phyloP scores from a whole-genome alignment of 2,113 vertebrate genomes.

The Orthonyx spaldingii region DNA sequence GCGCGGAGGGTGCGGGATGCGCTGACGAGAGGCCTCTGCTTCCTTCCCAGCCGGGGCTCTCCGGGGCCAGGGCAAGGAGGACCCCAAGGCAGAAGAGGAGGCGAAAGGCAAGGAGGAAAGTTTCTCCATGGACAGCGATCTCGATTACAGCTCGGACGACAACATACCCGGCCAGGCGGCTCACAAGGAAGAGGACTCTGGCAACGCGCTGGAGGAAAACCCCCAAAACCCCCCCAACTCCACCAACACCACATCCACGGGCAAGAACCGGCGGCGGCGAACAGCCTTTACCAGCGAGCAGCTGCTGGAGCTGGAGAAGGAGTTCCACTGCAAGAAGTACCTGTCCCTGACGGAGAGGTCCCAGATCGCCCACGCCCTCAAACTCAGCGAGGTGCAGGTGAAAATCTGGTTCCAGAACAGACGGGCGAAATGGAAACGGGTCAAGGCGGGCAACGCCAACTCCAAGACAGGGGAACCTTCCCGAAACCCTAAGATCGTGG shows the following conservation, averaged over 20 bases:
- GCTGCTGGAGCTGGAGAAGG: constrained; percentile 96
- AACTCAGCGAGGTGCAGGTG: constrained; percentile 98
- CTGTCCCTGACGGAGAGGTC: constrained; percentile 96
- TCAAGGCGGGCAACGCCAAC: constrained; percentile 97
- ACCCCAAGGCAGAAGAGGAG: constrained; percentile 83
- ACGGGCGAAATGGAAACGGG: constrained; percentile 97
- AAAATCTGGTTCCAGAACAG: constrained; percentile 99
- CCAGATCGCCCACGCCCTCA: constrained; percentile 96
- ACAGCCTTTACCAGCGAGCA: constrained; percentile 98
- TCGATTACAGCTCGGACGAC: constrained; percentile 98
- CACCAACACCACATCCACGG: constrained; percentile 74
- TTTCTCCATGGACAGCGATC: constrained; percentile 96
- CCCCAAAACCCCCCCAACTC: constrained; percentile 62
- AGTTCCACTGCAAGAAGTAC: constrained; percentile 99
- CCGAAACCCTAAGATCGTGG: constrained; percentile 96
- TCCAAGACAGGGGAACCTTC: constrained; percentile 95
- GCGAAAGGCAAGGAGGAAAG: constrained; percentile 86
- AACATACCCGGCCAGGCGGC: constrained; percentile 78
- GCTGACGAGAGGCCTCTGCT: constrained; percentile 52
- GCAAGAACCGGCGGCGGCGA: constrained; percentile 90
- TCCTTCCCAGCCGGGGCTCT: constrained; percentile 71
- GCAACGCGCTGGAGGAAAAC: constrained; percentile 77
- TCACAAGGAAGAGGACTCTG: constrained; percentile 84
- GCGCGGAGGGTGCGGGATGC: neutral
- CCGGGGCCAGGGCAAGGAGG: constrained; percentile 81